Evolutionary conservation across 2,797 vertebrate genomes (phyloP).

Genomic region (Myripristis murdjan): DNA sequence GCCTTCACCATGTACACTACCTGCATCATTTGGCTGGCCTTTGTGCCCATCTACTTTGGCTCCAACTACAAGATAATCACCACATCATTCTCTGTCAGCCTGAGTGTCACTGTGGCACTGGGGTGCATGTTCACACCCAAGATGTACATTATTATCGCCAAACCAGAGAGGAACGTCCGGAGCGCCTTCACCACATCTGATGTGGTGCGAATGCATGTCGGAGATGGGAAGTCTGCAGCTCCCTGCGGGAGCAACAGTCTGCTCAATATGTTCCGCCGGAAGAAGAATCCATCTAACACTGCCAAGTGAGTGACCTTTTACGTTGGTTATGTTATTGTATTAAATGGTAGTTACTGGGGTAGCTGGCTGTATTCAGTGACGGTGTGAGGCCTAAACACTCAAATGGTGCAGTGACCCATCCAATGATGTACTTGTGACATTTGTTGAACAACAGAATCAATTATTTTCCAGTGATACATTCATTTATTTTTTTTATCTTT

Average conservation of each 20-base stretch:
- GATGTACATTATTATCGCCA: conserved; percentile 99
- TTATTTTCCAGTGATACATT: neutral
- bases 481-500: no score
- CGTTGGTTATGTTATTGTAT: conserved; percentile 24
- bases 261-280: conserved; percentile 97
- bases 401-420: conserved; percentile 20
- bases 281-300: conserved; percentile 91
- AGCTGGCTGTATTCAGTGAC: conserved; percentile 18
- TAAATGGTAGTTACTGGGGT: conserved; percentile 24
- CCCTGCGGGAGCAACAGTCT: conserved; percentile 94
- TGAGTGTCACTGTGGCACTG: conserved; percentile 97
- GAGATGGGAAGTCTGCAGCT: conserved; percentile 93
- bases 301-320: conserved; percentile 92
- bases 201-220: conserved; percentile 98
- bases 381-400: conserved; percentile 44
- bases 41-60: conserved; percentile 98
- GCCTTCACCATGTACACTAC: conserved; percentile 99
- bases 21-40: conserved; percentile 99
- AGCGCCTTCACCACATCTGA: conserved; percentile 99
- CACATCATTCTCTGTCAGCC: conserved; percentile 97
- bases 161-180: conserved; percentile 97
- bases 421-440: neutral
- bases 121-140: conserved; percentile 99
- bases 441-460: neutral
- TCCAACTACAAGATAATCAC: conserved; percentile 99